Conservation (phyloP, 2,797 vertebrate genomes). For the Anguilla obscura region DNA sequence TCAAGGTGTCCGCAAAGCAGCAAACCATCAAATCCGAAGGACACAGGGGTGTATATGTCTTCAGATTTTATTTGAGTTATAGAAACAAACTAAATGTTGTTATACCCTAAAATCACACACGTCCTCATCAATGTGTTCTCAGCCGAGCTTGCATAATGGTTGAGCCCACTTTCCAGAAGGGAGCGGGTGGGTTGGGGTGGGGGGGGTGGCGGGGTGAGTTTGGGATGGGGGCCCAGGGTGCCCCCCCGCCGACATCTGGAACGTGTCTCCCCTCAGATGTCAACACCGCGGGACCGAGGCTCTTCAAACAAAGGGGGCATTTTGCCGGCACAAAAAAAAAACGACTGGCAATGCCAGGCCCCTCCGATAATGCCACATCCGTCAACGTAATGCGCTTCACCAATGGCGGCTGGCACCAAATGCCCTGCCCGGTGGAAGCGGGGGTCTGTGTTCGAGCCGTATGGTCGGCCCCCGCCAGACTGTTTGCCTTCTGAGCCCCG, state of each 20-base stretch:
- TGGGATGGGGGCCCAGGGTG: not conserved
- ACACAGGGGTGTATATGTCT: not conserved
- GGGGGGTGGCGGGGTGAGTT: not conserved
- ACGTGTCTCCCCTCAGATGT: not conserved
- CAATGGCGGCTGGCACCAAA: not conserved
- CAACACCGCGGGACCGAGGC: not conserved
- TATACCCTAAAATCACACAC: not conserved
- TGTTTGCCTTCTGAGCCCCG: not conserved
- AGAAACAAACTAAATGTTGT: not conserved
- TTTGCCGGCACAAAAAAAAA: not conserved
- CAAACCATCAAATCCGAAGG: not conserved
- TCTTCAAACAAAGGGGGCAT: not conserved
- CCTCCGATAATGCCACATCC: not conserved
- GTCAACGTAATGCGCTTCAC: not conserved
- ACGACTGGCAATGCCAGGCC: not conserved
- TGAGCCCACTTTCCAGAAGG: too few species aligned
- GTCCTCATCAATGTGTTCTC: too few species aligned
- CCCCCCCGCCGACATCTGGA: not conserved
- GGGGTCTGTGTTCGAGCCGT: not conserved
- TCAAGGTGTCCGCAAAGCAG: too few species aligned
- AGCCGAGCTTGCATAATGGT: too few species aligned
- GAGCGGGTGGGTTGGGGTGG: not conserved
- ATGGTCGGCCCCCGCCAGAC: not conserved
- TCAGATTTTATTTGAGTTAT: not conserved
- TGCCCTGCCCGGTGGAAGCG: not conserved